Evolutionary conservation across 2,888 invertebrate species (phyloP), one percentile per base, ranked within the genome.

Genomic region (Drosophila histrio): DNA sequence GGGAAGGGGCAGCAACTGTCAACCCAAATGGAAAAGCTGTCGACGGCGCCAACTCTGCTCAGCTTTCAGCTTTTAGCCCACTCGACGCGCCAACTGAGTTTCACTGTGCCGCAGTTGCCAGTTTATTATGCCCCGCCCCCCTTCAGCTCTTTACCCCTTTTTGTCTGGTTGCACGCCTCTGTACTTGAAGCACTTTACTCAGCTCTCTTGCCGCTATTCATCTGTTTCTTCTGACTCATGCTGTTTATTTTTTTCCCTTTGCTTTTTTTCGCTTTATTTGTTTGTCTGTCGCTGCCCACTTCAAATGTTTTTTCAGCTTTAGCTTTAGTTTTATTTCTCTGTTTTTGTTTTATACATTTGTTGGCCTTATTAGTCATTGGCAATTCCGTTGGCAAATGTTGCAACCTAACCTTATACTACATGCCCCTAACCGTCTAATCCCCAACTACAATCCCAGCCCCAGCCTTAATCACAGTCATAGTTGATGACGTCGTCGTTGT

Each of bases 301-400:
- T 77, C 13, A 62, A 67, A 54, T 73, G 58, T 47, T 63, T 57
- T 57, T 77, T 44, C 62, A 46, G 19, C 36, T 36, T 56, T 50
- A n/a, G 44, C 60, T 54, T 60, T 56, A 30, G 58, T 46, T 65
- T 49, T 59, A 39, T 71, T 49, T 54, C 19, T 15, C 32, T 43
- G 26, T 34, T 62, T 38, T 53, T 26, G 36, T 43, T 57, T 50
- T 26, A 39, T 36, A 46, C 56, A 72, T 72, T 63, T 69, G 75
- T 44, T 58, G 66, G 71, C 56, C 60, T 69, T 77, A 74, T 84
- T 81, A 79, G 79, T 79, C 79, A 84, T 68, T 81, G 74, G 59
- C 61, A 60, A 74, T 71, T 71, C 56, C 49, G 49, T 59, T 41
- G 43, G 52, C 60, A 71, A 72, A 62, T 78, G 65, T 72, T 77